Conservation (phyloP, 1,140 invertebrate genomes). For the Mylabris phalerata region DNA sequence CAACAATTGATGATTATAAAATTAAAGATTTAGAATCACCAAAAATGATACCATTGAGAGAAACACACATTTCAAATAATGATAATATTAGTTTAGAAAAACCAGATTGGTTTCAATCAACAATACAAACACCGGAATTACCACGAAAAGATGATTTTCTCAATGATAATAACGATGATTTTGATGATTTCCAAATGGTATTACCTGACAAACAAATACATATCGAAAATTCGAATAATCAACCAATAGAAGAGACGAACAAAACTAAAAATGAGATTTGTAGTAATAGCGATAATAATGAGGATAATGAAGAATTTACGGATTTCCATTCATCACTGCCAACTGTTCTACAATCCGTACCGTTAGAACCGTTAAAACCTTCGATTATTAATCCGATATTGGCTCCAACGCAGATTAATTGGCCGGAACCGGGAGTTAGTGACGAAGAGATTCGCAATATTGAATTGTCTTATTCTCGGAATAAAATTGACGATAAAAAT, state of each 20-base stretch:
- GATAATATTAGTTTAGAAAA: slow-evolving; percentile 3
- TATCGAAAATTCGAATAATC: background rate
- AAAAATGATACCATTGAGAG: slow-evolving; percentile 30
- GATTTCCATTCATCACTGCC: slow-evolving; percentile 32
- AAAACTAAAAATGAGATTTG: background rate
- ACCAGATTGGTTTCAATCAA: slow-evolving; percentile 29
- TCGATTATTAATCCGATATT: background rate
- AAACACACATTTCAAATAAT: slow-evolving; percentile 38
- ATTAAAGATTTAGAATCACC: slow-evolving; percentile 10
- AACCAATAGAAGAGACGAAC: background rate
- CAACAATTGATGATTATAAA: background rate
- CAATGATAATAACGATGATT: slow-evolving; percentile 22
- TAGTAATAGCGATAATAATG: background rate
- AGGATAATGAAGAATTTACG: slow-evolving; percentile 33
- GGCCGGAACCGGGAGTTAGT: slow-evolving; percentile 55
- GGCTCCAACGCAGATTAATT: slow-evolving; percentile 42
- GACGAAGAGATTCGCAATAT: slow-evolving; percentile 51
- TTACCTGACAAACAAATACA: slow-evolving; percentile 17
- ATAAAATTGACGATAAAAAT: slow-evolving; percentile 1
- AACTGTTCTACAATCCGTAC: slow-evolving; percentile 21
- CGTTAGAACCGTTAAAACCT: slow-evolving; percentile 14
- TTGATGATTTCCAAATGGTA: slow-evolving; percentile 36
- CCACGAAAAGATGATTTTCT: slow-evolving; percentile 18
- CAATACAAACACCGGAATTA: slow-evolving; percentile 33
- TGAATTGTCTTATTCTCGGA: slow-evolving; percentile 20